Evolutionary conservation across 2,113 vertebrate species (phyloP), one percentile per base, ranked within the genome.

Genomic region (Marcusenius ussheri): DNA sequence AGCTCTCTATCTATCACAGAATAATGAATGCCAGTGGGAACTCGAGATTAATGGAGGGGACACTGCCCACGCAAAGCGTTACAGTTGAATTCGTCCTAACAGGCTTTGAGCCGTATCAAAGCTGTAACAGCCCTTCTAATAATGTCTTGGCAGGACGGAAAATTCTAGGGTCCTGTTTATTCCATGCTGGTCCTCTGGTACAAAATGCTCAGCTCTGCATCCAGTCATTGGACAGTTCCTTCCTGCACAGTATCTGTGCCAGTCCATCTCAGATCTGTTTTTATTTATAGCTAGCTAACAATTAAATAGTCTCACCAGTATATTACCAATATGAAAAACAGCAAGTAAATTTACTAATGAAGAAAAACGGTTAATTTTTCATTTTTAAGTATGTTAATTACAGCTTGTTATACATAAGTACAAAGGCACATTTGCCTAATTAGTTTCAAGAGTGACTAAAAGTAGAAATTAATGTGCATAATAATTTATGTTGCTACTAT

Each of bases 381-480:
- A 31, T 35, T 39, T 17, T 39, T 80, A 80, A 80, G 31, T 80
- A 42, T 80, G 74, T 42, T 80, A 80, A 80, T 80, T 80, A 21
- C 35, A 80, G 35, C 74, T 35, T 80, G 35, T 35, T 80, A 80
- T 80, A 80, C 35, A 80, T 80, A 17, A 42, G 74, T 19, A 80
- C 74, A 80, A 80, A 80, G 74, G 74, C 15, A 42, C 35, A 42
- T 80, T 80, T 80, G 74, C 74, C 74, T 80, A 80, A 80, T 80
- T 80, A 42, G 11, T 80, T 39, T 42, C 35, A 19, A 80, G 74
- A 80, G 35, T 80, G 74, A 80, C 74, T 80, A 80, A 80, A 80
- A 42, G 74, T 86, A 49, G 83, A 86, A 86, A 86, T 49, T 45
- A 86, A 86, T 80, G 74, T 80, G 74, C 74, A 47, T 49, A 47